Percentiles rank a stretch among this genome's conserved stretches.
Evolutionary conservation across 2,113 vertebrate species (phyloP).

Genomic region (Chaetura pelagica): DNA sequence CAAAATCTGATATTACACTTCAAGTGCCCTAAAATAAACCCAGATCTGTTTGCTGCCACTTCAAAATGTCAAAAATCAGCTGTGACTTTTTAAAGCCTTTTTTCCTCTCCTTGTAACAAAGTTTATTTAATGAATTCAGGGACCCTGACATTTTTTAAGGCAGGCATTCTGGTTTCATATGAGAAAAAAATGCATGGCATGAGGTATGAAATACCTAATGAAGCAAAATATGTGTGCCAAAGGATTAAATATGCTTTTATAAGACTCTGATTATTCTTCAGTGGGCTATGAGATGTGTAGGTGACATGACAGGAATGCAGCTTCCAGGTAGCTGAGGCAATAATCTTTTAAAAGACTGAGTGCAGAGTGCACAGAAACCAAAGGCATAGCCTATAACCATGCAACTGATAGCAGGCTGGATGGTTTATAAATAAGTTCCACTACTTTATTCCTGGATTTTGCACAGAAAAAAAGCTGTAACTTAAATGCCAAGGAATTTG

Average conservation of each 20-base stretch:
- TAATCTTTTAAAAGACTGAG: background rate
- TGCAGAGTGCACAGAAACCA: background rate
- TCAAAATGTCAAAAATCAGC: background rate
- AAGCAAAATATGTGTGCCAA: background rate
- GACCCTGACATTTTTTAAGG: background rate
- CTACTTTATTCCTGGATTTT: background rate
- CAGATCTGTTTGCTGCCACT: background rate
- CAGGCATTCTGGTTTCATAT: background rate
- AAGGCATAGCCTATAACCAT: background rate
- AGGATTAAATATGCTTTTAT: background rate
- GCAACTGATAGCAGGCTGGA: background rate
- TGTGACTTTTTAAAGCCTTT: background rate
- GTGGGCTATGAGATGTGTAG: background rate
- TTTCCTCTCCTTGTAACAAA: background rate
- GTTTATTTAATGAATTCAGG: background rate
- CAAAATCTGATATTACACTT: background rate
- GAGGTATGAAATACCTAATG: background rate
- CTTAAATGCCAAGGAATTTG: background rate
- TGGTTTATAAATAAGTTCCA: background rate
- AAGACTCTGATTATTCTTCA: background rate
- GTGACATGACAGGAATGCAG: background rate
- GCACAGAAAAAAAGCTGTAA: background rate
- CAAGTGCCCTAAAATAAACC: background rate
- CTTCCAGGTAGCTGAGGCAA: background rate
- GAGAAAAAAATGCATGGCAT: background rate